Conservation (phyloP, 2,888 invertebrate genomes). For the Lithophane socia region DNA sequence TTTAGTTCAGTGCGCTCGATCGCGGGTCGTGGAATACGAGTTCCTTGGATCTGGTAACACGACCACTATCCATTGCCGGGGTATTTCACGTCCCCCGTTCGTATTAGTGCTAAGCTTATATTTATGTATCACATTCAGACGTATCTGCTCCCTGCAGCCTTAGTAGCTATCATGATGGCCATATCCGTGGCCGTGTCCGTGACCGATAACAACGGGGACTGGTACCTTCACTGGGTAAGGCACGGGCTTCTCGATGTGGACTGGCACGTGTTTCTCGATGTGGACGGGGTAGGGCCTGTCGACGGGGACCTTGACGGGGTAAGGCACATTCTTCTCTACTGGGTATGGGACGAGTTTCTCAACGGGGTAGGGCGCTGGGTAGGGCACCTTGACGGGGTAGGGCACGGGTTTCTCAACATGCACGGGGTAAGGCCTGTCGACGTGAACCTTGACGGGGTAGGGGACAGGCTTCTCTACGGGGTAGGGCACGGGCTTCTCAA, state of each 20-base stretch:
- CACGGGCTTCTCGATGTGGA: slow-evolving; percentile 91
- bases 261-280: slow-evolving; percentile 92
- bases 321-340: slow-evolving; percentile 92
- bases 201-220: slow-evolving; percentile 88
- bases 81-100: slow-evolving; percentile 79
- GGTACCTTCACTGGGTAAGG: slow-evolving; percentile 92
- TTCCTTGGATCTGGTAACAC: slow-evolving; percentile 70
- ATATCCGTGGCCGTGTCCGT: slow-evolving; percentile 87
- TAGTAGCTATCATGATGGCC: slow-evolving; percentile 89
- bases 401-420: slow-evolving; percentile 86
- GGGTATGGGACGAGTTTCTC: slow-evolving; percentile 92
- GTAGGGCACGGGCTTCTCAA: slow-evolving; percentile 91
- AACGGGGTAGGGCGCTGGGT: slow-evolving; percentile 92
- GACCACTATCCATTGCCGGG: slow-evolving; percentile 78
- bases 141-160: slow-evolving; percentile 89
- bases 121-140: slow-evolving; percentile 90
- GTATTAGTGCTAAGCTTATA: slow-evolving; percentile 87
- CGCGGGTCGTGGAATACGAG: slow-evolving; percentile 77
- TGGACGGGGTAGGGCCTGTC: slow-evolving; percentile 92
- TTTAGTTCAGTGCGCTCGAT: slow-evolving; percentile 84
- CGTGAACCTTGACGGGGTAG: slow-evolving; percentile 91
- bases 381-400: slow-evolving; percentile 92
- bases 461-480: slow-evolving; percentile 91
- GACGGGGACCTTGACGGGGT: slow-evolving; percentile 92
- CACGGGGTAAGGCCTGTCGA: slow-evolving; percentile 90